phyloP scores from a whole-genome alignment of 2,888 invertebrate species.

The Tetragonula carbonaria region DNA sequence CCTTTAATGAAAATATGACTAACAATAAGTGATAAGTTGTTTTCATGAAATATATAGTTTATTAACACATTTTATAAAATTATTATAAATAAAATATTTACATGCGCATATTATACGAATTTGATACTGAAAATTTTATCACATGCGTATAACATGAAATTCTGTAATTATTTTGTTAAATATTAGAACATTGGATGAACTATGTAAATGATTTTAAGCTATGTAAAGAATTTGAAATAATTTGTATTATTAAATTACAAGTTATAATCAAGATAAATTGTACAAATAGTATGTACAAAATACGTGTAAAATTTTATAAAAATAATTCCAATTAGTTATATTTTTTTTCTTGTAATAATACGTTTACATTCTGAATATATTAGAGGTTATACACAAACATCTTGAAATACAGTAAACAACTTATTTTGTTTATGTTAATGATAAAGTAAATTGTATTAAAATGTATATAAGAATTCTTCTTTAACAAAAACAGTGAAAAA shows the following conservation, averaged over 20 bases:
- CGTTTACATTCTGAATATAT: slow-evolving; percentile 16
- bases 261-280: slow-evolving; percentile 16
- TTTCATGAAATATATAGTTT: slow-evolving; percentile 30
- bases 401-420: slow-evolving; percentile 9
- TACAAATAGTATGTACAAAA: slow-evolving; percentile 43
- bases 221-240: background rate
- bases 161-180: slow-evolving; percentile 1
- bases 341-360: slow-evolving; percentile 44
- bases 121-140: slow-evolving; percentile 2
- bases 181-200: background rate
- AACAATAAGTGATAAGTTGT: background rate
- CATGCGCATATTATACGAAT: slow-evolving; percentile 30
- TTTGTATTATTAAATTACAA: background rate
- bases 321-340: slow-evolving; percentile 72
- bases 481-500: slow-evolving; percentile 7
- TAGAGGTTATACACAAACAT: slow-evolving; percentile 40
- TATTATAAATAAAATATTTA: slow-evolving; percentile 18
- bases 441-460: background rate
- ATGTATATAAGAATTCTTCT: slow-evolving; percentile 1
- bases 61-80: slow-evolving; percentile 43
- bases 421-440: background rate
- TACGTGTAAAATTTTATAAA: slow-evolving; percentile 76
- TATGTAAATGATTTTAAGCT: background rate
- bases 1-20: slow-evolving; percentile 4
- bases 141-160: background rate